These are phyloP conservation scores for Silurus aristotelis DNA, from an alignment of 2,797 vertebrate species.

Conservation along the genomic window DNA sequence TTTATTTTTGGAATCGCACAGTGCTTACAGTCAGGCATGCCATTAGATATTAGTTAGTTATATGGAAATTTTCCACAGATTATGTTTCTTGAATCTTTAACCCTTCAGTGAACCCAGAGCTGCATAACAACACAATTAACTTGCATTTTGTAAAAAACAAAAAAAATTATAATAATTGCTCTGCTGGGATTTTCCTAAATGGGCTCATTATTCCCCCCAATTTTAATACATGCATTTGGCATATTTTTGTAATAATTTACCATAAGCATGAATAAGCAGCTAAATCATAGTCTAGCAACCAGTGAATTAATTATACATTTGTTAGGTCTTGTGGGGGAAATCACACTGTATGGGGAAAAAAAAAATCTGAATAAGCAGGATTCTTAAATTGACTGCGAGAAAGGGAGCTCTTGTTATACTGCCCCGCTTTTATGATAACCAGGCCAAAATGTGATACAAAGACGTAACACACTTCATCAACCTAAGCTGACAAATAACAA, in stretches of 20 bases:
- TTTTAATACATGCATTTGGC: constrained; percentile 47
- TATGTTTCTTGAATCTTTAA: constrained; percentile 40
- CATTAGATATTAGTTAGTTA: constrained; percentile 9
- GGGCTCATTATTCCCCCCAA: constrained; percentile 34
- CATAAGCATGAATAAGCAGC: constrained; percentile 60
- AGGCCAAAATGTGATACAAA: constrained; percentile 21
- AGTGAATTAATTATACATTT: constrained; percentile 61
- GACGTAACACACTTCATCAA: constrained; percentile 1
- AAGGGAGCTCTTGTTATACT: constrained; percentile 44
- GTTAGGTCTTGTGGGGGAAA: constrained; percentile 57
- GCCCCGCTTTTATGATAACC: constrained; percentile 47
- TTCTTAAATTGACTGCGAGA: constrained; percentile 36
- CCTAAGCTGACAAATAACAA: constrained; percentile 1
- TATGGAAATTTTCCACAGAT: constrained; percentile 32
- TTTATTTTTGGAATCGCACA: constrained; percentile 24
- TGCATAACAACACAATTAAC: constrained; percentile 43
- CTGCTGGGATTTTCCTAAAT: constrained; percentile 42
- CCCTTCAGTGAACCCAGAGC: constrained; percentile 38
- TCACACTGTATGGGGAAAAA: constrained; percentile 35
- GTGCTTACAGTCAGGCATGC: constrained; percentile 28
- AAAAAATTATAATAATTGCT: constrained; percentile 32
- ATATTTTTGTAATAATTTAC: constrained; percentile 61
- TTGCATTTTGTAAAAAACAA: constrained; percentile 47
- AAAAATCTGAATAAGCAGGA: constrained; percentile 38
- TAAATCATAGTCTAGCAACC: constrained; percentile 51